Evolutionary conservation across 1,140 invertebrate genomes (phyloP).

Genomic region (Procambarus virginalis): DNA sequence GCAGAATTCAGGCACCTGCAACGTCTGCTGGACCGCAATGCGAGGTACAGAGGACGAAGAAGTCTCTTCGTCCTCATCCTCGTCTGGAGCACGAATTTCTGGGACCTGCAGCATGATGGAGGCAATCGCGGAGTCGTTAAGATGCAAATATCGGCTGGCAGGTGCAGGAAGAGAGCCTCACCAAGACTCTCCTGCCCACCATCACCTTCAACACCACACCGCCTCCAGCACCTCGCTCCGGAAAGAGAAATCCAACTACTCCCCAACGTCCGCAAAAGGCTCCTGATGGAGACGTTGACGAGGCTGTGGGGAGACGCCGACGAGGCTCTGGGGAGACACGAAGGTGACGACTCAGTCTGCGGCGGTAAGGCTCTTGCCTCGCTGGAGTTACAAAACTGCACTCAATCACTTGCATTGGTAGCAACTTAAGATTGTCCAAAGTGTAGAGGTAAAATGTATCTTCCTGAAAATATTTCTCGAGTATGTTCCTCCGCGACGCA

Average conservation of each 20-base stretch:
- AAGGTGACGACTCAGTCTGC: background rate
- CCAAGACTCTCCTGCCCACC: conserved; percentile 19
- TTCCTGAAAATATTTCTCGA: too few species aligned
- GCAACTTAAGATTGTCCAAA: too few species aligned
- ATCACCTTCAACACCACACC: conserved; percentile 22
- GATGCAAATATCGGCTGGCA: conserved; percentile 7
- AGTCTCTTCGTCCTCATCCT: conserved; percentile 35
- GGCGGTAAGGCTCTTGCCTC: background rate
- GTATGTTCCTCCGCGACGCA: too few species aligned
- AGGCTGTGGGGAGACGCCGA: background rate
- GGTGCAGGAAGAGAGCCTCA: conserved; percentile 14
- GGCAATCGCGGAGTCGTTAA: background rate
- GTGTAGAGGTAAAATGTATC: too few species aligned
- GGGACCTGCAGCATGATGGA: conserved; percentile 49
- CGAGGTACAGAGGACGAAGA: background rate
- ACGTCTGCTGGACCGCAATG: background rate
- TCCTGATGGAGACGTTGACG: background rate
- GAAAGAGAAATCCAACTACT: background rate
- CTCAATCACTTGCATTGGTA: background rate
- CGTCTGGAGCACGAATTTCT: conserved; percentile 48
- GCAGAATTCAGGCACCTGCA: conserved; percentile 34
- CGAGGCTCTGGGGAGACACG: background rate
- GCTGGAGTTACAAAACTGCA: background rate
- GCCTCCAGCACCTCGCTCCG: background rate
- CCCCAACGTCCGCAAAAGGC: background rate